Evolutionary conservation across 2,888 invertebrate species (phyloP), one percentile per base, ranked within the genome.

Genomic region (Leptopilina drosophilae): DNA sequence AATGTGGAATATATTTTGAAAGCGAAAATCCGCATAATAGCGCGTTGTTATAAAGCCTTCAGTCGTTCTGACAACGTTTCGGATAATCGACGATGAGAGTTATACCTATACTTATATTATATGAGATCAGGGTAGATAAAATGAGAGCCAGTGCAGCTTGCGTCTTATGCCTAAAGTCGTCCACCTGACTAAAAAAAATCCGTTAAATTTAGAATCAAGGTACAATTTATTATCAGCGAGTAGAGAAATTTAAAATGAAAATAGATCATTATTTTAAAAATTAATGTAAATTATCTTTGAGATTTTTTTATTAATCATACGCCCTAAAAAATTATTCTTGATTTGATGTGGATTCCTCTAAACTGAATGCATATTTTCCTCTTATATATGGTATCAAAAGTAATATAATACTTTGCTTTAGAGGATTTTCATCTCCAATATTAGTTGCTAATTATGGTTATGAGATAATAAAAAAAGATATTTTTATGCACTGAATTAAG

Each of bases 81-180:
- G 84, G 84, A 83, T 88, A 87, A 87, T 88, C 87, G 87, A 81
- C 85, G 84, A 86, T 82, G 85, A 84, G 84, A 85, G 84, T 85
- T 83, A 84, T 87, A 81, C 82, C 84, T 87, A 86, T 88, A 89
- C 88, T 87, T 88, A 88, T 87, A 87, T 87, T 87, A 82, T 86
- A 87, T 87, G 88, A 89, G 90, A 89, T 88, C 87, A 79, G 83
- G 84, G 84, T 84, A 87, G 89, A 89, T 90, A 89, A 33, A 82
- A 85, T 81, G 85, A 85, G 80, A 84, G 85, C 83, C 87, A 87
- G 88, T 87, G 85, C 89, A 87, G 85, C 84, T 88, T 88, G 89
- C 85, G 80, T 82, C 81, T 84, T 79, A 33, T 33, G 84, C 83
- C 80, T 79, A 78, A 78, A 83, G 84, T 82, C 81, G 76, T 80